phyloP scores from a whole-genome alignment of 2,888 invertebrate species.

The Macrostomum cliftonense region DNA sequence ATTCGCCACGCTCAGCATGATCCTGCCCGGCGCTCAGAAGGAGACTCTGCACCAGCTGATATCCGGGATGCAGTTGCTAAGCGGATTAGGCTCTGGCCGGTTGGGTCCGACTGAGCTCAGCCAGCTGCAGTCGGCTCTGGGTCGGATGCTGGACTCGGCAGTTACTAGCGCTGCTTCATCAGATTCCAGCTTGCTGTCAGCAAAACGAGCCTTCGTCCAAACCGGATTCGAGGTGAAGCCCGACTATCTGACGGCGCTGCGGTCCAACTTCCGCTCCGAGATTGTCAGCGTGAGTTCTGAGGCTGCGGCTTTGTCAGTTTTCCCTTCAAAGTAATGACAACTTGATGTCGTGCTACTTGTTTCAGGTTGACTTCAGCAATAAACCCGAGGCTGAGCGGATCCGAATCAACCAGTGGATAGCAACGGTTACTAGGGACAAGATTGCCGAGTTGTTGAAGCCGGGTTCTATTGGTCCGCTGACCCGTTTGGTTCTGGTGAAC shows the following conservation, averaged over 20 bases:
- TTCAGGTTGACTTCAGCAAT: conserved; percentile 18
- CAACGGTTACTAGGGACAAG: conserved; percentile 56
- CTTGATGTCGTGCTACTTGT: too few relatives aligned
- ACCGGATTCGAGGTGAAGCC: conserved; percentile 14
- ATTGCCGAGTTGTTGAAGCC: conserved; percentile 55
- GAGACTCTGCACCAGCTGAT: conserved; percentile 27
- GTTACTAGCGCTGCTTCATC: conserved; percentile 14
- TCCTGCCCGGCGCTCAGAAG: conserved; percentile 31
- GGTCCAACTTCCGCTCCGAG: conserved; percentile 15
- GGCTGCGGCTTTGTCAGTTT: too few relatives aligned
- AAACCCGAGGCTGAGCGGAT: conserved; percentile 27
- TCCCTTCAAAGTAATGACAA: too few relatives aligned
- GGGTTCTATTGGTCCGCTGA: conserved; percentile 30
- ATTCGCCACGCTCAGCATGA: conserved; percentile 34
- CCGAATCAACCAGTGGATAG: conserved; percentile 62
- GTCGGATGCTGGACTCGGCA: neutral
- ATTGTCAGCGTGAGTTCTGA: conserved; percentile 6
- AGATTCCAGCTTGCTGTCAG: conserved; percentile 10
- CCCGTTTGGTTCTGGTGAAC: conserved; percentile 36
- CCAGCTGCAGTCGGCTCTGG: too few relatives aligned
- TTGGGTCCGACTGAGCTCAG: too few relatives aligned
- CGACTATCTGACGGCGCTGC: conserved; percentile 17
- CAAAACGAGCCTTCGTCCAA: conserved; percentile 18
- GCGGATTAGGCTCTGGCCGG: neutral
- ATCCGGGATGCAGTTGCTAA: conserved; percentile 12